These are phyloP conservation scores for Dichetophora obliterata DNA, from an alignment of 2,888 invertebrate genomes.

Conservation along the genomic window DNA sequence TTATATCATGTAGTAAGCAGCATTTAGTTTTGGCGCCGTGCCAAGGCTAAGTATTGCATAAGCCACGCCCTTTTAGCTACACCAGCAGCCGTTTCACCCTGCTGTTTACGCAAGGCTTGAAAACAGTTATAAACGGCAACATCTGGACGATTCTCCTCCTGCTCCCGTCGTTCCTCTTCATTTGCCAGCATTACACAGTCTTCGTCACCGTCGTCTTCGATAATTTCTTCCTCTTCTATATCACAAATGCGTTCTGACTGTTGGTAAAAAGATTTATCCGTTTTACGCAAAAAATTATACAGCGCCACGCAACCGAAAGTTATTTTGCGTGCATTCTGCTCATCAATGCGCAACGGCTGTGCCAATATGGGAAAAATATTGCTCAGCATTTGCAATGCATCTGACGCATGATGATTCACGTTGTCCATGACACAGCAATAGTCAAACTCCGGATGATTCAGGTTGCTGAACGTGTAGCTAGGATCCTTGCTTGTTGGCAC, in stretches of 20 bases:
- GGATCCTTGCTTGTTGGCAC: constrained; percentile 49
- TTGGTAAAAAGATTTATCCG: constrained; percentile 61
- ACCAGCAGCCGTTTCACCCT: constrained; percentile 60
- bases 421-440: constrained; percentile 56
- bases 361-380: constrained; percentile 66
- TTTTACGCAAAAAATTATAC: constrained; percentile 66
- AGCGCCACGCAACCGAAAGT: constrained; percentile 66
- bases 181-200: constrained; percentile 61
- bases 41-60: constrained; percentile 53
- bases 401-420: constrained; percentile 56
- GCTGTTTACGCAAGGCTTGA: constrained; percentile 58
- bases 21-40: constrained; percentile 1
- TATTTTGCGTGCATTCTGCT: constrained; percentile 64
- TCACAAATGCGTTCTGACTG: constrained; percentile 56
- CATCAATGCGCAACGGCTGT: constrained; percentile 63
- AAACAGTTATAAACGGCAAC: constrained; percentile 62
- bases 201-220: constrained; percentile 63
- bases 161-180: constrained; percentile 62
- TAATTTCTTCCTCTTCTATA: constrained; percentile 47
- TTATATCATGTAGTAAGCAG: not conserved
- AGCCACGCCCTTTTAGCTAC: constrained; percentile 60
- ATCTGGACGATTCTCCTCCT: constrained; percentile 63
- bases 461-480: constrained; percentile 48
- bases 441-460: constrained; percentile 46
- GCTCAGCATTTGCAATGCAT: constrained; percentile 63